These are phyloP conservation scores for Aplocera efformata DNA, from an alignment of 2,888 invertebrate genomes.

Conservation along the genomic window DNA sequence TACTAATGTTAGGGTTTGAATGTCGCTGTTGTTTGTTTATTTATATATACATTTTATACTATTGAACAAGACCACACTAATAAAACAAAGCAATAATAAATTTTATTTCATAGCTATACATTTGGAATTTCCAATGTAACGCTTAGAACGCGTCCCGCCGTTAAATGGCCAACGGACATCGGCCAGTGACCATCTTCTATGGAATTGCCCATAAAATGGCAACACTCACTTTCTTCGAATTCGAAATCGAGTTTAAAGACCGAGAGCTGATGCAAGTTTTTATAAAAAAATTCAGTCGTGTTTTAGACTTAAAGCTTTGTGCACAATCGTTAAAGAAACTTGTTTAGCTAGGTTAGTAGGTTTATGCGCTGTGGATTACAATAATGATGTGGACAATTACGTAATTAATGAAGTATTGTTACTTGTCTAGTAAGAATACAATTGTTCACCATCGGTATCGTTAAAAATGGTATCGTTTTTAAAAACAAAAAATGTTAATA, in stretches of 20 bases:
- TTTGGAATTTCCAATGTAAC: slow-evolving; percentile 15
- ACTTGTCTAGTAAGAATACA: too few species aligned
- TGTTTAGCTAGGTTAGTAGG: too few species aligned
- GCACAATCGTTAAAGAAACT: too few species aligned
- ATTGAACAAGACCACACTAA: not conserved
- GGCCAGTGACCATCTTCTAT: slow-evolving; percentile 21
- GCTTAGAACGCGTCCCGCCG: slow-evolving; percentile 7
- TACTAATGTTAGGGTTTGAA: too few species aligned
- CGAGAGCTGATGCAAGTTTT: slow-evolving; percentile 10
- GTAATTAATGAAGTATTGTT: too few species aligned
- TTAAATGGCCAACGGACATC: slow-evolving; percentile 14
- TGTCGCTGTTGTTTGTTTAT: too few species aligned
- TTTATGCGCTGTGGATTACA: too few species aligned
- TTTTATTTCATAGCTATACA: slow-evolving; percentile 7
- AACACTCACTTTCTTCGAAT: slow-evolving; percentile 36
- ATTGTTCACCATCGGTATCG: too few species aligned
- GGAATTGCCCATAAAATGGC: slow-evolving; percentile 31
- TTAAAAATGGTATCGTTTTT: too few species aligned
- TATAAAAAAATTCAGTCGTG: slow-evolving; percentile 1
- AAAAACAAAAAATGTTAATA: too few species aligned
- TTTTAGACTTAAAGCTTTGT: not conserved
- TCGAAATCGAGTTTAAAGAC: slow-evolving; percentile 34
- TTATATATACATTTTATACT: too few species aligned
- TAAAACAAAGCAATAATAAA: not conserved
- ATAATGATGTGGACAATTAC: too few species aligned